A percentile compares a stretch with the other conserved stretches of the same genome.
These are phyloP conservation scores for Enoplosus armatus DNA, from an alignment of 2,797 vertebrate genomes.

Conservation along the genomic window DNA sequence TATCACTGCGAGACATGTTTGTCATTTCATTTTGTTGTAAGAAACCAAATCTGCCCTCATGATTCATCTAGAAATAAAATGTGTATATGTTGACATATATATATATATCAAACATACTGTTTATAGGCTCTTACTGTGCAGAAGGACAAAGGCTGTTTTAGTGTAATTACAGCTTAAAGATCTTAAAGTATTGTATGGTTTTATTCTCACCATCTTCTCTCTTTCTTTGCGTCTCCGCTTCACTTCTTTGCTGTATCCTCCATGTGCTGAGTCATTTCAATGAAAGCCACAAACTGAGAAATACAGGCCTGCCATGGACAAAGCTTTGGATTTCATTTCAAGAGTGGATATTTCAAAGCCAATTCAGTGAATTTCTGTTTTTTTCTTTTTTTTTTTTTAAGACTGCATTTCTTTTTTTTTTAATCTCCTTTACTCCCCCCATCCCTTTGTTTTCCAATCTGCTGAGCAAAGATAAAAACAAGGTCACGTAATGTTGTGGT, in stretches of 20 bases:
- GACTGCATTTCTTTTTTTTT: conserved; percentile 24
- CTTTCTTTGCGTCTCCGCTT: conserved; percentile 3
- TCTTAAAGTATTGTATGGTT: conserved; percentile 10
- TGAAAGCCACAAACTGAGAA: conserved; percentile 51
- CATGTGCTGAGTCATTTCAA: conserved; percentile 55
- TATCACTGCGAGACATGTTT: neutral
- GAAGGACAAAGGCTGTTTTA: neutral
- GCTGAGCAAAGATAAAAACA: conserved; percentile 71
- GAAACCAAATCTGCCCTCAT: neutral
- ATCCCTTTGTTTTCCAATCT: conserved; percentile 62
- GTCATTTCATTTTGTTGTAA: neutral
- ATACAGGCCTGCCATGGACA: conserved; percentile 21
- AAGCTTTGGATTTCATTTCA: conserved; percentile 66
- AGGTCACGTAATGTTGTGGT: conserved; percentile 55
- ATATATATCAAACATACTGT: neutral
- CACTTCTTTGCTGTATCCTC: conserved; percentile 30
- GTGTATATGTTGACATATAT: neutral
- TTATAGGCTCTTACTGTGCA: neutral
- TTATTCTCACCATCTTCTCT: conserved; percentile 17
- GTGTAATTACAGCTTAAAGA: neutral
- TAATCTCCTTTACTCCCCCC: conserved; percentile 22
- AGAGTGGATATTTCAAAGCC: conserved; percentile 63
- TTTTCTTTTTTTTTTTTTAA: conserved; percentile 9
- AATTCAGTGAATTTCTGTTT: conserved; percentile 28
- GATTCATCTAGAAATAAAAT: neutral